phyloP scores from a whole-genome alignment of 2,113 vertebrate genomes.

The Callospermophilus lateralis region DNA sequence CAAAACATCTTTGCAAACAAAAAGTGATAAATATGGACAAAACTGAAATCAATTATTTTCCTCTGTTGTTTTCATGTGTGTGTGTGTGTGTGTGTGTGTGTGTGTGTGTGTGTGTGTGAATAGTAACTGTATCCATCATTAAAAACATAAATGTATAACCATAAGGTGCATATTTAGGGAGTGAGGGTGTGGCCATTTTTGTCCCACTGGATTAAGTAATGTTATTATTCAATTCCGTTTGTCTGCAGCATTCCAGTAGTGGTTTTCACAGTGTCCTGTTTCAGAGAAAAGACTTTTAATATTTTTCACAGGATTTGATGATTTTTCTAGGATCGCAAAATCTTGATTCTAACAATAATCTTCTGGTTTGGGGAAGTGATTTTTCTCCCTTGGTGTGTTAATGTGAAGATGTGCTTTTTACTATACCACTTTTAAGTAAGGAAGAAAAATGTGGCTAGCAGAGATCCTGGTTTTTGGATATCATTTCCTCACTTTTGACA shows the following conservation, averaged over 20 bases:
- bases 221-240: not conserved
- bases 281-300: too few species aligned
- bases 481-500: too few species aligned
- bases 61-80: not conserved
- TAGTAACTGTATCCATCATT: not conserved
- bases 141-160: not conserved
- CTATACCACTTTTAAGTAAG: too few species aligned
- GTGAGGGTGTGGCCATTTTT: not conserved
- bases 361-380: too few species aligned
- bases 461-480: too few species aligned
- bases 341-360: not conserved
- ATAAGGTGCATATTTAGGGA: not conserved
- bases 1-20: constrained; percentile 90
- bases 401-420: too few species aligned
- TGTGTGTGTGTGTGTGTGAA: constrained; percentile 18
- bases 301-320: too few species aligned
- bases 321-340: too few species aligned
- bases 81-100: not conserved
- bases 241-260: too few species aligned
- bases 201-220: not conserved
- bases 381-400: too few species aligned
- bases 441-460: too few species aligned
- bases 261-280: too few species aligned
- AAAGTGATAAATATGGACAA: constrained; percentile 91
- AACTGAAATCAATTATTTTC: constrained; percentile 87